Base-by-base conservation (phyloP, 2,888 invertebrate genomes). In the Lysandra coridon region DNA sequence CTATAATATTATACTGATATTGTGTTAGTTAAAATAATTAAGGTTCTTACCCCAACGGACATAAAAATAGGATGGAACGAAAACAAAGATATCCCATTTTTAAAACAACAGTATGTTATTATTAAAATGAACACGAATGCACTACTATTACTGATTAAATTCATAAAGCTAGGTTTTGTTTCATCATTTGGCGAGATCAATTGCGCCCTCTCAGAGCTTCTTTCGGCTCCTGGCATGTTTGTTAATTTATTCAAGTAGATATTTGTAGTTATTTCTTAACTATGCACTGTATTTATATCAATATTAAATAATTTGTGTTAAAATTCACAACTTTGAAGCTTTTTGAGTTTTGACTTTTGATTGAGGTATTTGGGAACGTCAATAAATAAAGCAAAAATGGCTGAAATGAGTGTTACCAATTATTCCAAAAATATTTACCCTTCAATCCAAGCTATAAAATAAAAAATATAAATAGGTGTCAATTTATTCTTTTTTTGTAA, bases 41-140 rank as follows among this genome's bases (percentile, higher is more conserved):
- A 78, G 23, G 40, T 80, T 85, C 94, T 92, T 88, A 95, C 95
- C 85, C 95, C 95, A 37, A 94, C 81, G 64, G 92, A 85, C 95
- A 95, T 95, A 37, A 94, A 84, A 79, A 86, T 90, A 30, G 95
- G 95, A 85, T 95, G 95, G 85, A 94, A 95, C 17, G 95, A 90
- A 85, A 95, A 95, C 74, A 95, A 85, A 4, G 87, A 80, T 17
- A 87, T 88, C 1, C 88, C 92, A 83, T 90, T 85, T 79, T 84
- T 86, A 81, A 94, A 92, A 83, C 91, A 90, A 82, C 91, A 91
- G 79, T 91, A 94, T 64, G 84, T 80, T 53, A 94, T 89, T 74
- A 93, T 89, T 33, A 88, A 89, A 69, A 91, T 81, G 81, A 93
- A 89, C 78, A 91, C 80, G 12, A 92, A 33, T 5, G 90, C 90